phyloP scores from a whole-genome alignment of 2,797 vertebrate genomes.

The Euphonia xanthogaster region DNA sequence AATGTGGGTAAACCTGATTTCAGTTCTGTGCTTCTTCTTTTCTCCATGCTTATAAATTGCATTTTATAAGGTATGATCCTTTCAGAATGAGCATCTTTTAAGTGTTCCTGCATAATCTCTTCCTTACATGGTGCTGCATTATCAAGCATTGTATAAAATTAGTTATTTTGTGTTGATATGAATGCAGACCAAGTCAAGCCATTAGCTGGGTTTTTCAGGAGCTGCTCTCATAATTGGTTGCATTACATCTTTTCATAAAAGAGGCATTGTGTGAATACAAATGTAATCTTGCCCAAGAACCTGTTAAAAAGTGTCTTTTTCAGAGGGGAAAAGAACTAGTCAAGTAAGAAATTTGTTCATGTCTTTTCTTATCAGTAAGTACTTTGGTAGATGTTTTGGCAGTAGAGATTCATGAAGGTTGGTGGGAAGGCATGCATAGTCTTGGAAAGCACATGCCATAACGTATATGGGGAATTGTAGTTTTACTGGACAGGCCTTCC shows the following conservation, averaged over 20 bases:
- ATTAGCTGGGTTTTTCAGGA: background rate
- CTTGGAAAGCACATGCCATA: background rate
- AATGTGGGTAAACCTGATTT: background rate
- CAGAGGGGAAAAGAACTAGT: background rate
- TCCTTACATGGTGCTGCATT: background rate
- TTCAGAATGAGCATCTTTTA: background rate
- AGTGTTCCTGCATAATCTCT: background rate
- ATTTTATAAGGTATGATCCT: background rate
- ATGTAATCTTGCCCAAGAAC: background rate
- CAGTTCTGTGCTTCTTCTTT: background rate
- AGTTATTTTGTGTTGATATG: background rate
- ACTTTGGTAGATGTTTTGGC: constrained; percentile 8
- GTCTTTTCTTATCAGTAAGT: background rate
- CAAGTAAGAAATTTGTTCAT: background rate
- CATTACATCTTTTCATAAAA: background rate
- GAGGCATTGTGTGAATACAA: background rate
- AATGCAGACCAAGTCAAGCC: background rate
- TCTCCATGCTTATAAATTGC: background rate
- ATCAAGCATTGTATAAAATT: background rate
- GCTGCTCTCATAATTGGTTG: background rate
- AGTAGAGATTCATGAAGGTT: background rate
- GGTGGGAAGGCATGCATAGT: background rate
- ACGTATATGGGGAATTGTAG: background rate
- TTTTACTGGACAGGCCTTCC: background rate
- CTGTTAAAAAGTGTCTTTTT: constrained; percentile 9